phyloP scores from a whole-genome alignment of 2,797 vertebrate genomes.

The Allobates femoralis region DNA sequence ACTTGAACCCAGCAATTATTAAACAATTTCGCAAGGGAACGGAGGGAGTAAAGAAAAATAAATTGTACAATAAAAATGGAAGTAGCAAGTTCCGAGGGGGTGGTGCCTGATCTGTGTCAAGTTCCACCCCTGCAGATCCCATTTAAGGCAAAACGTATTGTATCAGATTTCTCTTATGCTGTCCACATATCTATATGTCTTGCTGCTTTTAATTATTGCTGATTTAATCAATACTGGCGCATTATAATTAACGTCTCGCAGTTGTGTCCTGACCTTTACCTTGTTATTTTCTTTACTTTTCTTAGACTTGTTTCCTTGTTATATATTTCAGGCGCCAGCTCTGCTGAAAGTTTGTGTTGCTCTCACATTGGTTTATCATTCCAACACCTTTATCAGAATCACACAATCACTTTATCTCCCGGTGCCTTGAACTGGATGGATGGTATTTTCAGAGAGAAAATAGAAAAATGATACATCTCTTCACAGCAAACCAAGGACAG shows the following conservation, averaged over 20 bases:
- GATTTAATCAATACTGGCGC: background rate
- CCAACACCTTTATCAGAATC: conserved; percentile 27
- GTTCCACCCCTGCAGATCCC: no score
- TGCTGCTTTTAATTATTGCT: background rate
- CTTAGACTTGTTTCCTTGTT: background rate
- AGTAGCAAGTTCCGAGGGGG: no score
- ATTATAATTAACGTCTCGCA: background rate
- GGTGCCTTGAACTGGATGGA: conserved; percentile 49
- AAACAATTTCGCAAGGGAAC: no score
- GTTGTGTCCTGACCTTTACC: conserved; percentile 12
- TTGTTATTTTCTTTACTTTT: conserved; percentile 4
- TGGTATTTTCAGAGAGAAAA: conserved; percentile 45
- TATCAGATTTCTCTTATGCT: no score
- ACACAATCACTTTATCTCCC: conserved; percentile 49
- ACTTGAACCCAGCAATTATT: no score
- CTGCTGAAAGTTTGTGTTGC: conserved; percentile 29
- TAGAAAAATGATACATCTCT: conserved; percentile 50
- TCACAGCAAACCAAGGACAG: conserved; percentile 54
- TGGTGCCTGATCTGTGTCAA: no score
- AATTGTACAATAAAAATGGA: no score
- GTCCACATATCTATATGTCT: background rate
- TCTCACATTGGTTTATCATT: conserved; percentile 51
- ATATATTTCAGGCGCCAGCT: conserved; percentile 31
- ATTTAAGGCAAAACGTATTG: no score
- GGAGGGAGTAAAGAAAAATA: no score